Evolutionary conservation across 64 coral and sea anemone genomes (phyloP).

Genomic region (Montipora cactus): DNA sequence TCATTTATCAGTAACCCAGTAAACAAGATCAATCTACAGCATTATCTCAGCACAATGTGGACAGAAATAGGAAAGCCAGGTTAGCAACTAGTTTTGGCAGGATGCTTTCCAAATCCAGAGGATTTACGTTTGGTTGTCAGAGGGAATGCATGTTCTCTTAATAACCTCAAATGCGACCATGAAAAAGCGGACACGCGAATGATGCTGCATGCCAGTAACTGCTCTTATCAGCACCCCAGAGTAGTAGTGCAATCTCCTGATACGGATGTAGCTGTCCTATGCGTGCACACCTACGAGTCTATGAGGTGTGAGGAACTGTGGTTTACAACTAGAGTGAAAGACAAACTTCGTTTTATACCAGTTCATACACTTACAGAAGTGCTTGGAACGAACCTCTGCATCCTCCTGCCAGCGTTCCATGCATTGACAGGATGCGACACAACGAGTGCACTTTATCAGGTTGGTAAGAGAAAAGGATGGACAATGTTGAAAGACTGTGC

Average conservation of each 20-base stretch:
- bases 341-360: not conserved
- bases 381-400: not conserved
- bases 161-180: not conserved
- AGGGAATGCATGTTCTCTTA: not conserved
- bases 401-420: not conserved
- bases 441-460: constrained; percentile 11
- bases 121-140: not conserved
- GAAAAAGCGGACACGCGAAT: constrained; percentile 4
- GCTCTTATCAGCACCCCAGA: not conserved
- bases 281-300: not conserved
- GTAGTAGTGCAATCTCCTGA: not conserved
- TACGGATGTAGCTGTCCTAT: constrained; percentile 21
- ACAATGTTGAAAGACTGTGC: no score
- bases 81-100: not conserved
- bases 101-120: not conserved
- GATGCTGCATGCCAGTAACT: not conserved
- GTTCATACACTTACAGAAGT: not conserved
- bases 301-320: not conserved
- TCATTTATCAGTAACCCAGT: not conserved
- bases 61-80: not conserved
- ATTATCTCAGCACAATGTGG: not conserved
- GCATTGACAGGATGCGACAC: constrained; percentile 40
- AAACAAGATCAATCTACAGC: not conserved
- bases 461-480: no score
- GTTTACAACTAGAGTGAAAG: not conserved